phyloP scores from a whole-genome alignment of 2,797 vertebrate genomes.

The Gymnocypris eckloni region DNA sequence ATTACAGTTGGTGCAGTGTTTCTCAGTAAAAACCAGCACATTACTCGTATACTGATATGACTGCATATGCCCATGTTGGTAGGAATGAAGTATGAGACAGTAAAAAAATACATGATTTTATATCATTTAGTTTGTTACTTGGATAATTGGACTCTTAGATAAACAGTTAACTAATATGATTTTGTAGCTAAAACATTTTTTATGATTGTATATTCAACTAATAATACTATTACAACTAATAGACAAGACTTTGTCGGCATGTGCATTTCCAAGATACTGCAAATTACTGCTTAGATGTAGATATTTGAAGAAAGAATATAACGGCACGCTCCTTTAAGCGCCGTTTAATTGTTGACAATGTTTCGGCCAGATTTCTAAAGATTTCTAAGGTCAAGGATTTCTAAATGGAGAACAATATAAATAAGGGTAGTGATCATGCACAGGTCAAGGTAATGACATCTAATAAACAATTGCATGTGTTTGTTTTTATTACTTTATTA shows the following conservation, averaged over 20 bases:
- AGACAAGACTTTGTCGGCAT: not conserved
- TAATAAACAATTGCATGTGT: not conserved
- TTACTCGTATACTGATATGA: not conserved
- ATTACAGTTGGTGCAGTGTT: not conserved
- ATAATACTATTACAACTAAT: not conserved
- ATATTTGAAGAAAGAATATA: not conserved
- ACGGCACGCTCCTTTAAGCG: not conserved
- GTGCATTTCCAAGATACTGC: not conserved
- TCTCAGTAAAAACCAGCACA: not conserved
- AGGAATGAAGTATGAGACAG: not conserved
- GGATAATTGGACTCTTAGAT: not conserved
- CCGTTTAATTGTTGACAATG: not conserved
- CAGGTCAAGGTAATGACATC: not conserved
- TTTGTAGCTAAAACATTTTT: slow-evolving; percentile 5
- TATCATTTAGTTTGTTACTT: not conserved
- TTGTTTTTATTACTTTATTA: not conserved
- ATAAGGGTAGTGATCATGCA: not conserved
- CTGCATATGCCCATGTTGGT: not conserved
- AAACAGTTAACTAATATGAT: not conserved
- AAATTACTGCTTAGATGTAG: not conserved
- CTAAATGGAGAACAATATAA: not conserved
- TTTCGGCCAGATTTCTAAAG: not conserved
- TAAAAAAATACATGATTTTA: slow-evolving; percentile 1
- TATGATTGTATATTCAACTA: not conserved
- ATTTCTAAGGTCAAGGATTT: not conserved